Evolutionary conservation across 30 jellyfish, hydroid and myxozoan genomes (phyloP), one percentile per base, ranked within the genome.

Genomic region (Chrysaora quinquecirrha): DNA sequence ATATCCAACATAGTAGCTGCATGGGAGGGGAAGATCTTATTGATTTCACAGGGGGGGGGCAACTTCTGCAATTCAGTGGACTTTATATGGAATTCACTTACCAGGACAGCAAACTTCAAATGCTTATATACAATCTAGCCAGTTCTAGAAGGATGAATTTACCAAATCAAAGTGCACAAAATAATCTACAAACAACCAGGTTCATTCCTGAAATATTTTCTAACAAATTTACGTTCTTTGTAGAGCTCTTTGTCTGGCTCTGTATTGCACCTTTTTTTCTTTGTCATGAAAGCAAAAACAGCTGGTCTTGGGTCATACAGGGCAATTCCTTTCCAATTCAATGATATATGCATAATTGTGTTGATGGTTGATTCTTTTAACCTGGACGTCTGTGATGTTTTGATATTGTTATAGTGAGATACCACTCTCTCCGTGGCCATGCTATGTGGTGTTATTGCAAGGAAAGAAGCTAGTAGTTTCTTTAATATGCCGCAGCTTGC

Each of bases 401-500:
- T 66, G 22, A 66, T 66, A 66, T 66, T 66, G 78, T 66, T 21
- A 66, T 66, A 66, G 61, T 66, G 78, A 21, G 64, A 66, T 21
- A 66, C 58, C 34, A 30, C 78, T 30, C 78, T 66, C 34, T 30
- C 78, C 6, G 78, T 21, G 78, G 58, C 78, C 58, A 66, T 66
- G 61, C 78, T 66, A n/a, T n/a, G n/a, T n/a, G n/a, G n/a, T n/a
- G n/a, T n/a, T n/a, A n/a, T n/a, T n/a, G n/a, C n/a, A n/a, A 18
- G 61, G 48, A 74, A 50, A 28, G 79, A 47, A 30, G 86, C 86
- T 16, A 74, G 52, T n/a, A 78, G 62, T 46, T 18, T 32, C 70
- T 61, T 78, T 77, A 78, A 3, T 61, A 78, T 27, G 71, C 89
- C 71, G 2, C 34, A 2, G 38, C 89, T 78, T 24, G 80, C 89